Evolutionary conservation across 2,888 invertebrate species (phyloP).

Genomic region (Eilema depressum): DNA sequence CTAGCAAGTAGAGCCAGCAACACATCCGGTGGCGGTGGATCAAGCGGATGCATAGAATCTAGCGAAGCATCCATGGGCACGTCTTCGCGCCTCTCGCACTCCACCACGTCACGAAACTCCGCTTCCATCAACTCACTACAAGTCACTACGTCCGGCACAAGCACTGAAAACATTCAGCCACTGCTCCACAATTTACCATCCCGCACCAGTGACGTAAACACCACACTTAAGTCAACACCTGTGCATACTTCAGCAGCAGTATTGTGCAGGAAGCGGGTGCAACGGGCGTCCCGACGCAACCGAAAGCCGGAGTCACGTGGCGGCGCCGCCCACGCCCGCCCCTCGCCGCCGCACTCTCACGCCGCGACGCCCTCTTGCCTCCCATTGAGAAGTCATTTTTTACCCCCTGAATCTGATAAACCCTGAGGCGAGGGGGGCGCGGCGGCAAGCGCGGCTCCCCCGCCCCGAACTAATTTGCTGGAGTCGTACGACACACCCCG

Average conservation of each 20-base stretch:
- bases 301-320: slow-evolving; percentile 76
- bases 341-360: slow-evolving; percentile 67
- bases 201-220: slow-evolving; percentile 58
- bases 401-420: slow-evolving; percentile 86
- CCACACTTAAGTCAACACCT: slow-evolving; percentile 58
- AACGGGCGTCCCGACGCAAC: slow-evolving; percentile 69
- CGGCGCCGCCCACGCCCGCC: slow-evolving; percentile 83
- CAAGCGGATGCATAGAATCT: slow-evolving; percentile 76
- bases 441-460: slow-evolving; percentile 78
- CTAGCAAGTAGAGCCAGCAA: slow-evolving; percentile 93
- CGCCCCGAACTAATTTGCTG: slow-evolving; percentile 87
- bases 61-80: slow-evolving; percentile 70
- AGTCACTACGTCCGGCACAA: slow-evolving; percentile 63
- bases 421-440: slow-evolving; percentile 66
- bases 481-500: slow-evolving; percentile 86
- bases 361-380: slow-evolving; percentile 78
- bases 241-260: slow-evolving; percentile 59
- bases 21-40: slow-evolving; percentile 93
- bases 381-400: slow-evolving; percentile 86
- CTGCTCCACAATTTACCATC: slow-evolving; percentile 61
- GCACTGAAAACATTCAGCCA: slow-evolving; percentile 64
- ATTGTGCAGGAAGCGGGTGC: slow-evolving; percentile 59
- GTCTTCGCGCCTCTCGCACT: slow-evolving; percentile 67
- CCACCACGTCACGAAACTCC: slow-evolving; percentile 68
- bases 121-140: slow-evolving; percentile 64